A percentile compares a stretch with the other conserved stretches of the same genome.
Conservation (phyloP, 2,888 invertebrate species). For the Dryococelus australis region DNA sequence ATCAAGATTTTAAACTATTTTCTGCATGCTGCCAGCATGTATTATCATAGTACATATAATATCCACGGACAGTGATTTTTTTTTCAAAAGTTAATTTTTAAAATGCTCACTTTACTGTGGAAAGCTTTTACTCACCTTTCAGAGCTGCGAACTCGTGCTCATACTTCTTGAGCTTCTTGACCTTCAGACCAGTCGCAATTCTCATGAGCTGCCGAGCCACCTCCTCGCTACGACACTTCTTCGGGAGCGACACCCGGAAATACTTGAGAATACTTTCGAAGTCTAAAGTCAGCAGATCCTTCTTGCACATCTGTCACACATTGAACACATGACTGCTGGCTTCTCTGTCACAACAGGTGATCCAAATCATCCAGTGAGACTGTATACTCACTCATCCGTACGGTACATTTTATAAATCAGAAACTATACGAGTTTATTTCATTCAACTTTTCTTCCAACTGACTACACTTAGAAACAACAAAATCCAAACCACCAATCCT, state of each 20-base stretch:
- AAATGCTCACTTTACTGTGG: too few relatives aligned
- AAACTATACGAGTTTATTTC: too few relatives aligned
- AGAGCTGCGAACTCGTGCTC: conserved; percentile 86
- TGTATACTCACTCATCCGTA: not conserved
- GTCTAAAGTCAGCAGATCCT: conserved; percentile 90
- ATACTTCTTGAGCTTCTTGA: conserved; percentile 93
- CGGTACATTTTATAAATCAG: not conserved
- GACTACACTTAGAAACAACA: too few relatives aligned
- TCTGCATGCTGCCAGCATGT: too few relatives aligned
- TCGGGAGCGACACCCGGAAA: conserved; percentile 95
- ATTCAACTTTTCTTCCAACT: too few relatives aligned
- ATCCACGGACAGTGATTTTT: too few relatives aligned
- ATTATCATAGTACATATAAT: too few relatives aligned
- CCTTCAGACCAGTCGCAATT: conserved; percentile 88
- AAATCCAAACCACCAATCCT: too few relatives aligned
- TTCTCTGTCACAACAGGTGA: not conserved
- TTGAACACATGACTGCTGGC: conserved; percentile 48
- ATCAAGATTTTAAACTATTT: too few relatives aligned
- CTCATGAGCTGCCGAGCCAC: conserved; percentile 89
- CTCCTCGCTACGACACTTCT: conserved; percentile 93
- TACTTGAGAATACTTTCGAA: conserved; percentile 98
- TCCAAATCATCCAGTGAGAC: not conserved
- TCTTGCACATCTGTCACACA: conserved; percentile 75
- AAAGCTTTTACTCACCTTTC: conserved; percentile 66
- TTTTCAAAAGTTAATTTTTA: too few relatives aligned